Evolutionary conservation across 1,140 invertebrate species (phyloP).

Genomic region (Popillia japonica): DNA sequence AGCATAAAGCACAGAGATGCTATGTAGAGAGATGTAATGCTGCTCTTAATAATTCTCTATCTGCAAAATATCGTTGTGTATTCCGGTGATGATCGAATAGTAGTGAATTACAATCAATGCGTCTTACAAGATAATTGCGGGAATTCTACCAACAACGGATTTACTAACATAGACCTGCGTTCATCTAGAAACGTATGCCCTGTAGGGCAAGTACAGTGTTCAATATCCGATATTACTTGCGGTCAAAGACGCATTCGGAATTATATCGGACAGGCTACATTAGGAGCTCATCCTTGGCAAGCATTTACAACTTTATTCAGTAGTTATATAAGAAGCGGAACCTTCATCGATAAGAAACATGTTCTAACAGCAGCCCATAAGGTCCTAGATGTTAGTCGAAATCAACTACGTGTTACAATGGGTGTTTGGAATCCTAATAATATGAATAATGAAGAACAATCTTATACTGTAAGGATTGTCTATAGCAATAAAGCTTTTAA

Average conservation of each 20-base stretch:
- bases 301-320: constrained; percentile 53
- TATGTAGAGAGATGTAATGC: no score
- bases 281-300: constrained; percentile 56
- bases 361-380: constrained; percentile 58
- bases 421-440: constrained; percentile 46
- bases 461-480: constrained; percentile 49
- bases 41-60: no score
- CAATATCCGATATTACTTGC: constrained; percentile 39
- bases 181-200: constrained; percentile 27
- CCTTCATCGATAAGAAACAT: constrained; percentile 52
- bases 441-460: constrained; percentile 42
- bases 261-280: constrained; percentile 40
- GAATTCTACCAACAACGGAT: not conserved
- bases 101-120: no score
- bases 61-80: no score
- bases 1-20: no score
- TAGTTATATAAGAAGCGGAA: constrained; percentile 53
- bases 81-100: no score
- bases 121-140: no score
- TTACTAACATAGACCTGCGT: constrained; percentile 14
- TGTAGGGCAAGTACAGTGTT: constrained; percentile 33
- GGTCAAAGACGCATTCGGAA: constrained; percentile 45
- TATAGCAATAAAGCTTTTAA: constrained; percentile 60
- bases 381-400: constrained; percentile 46
- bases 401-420: constrained; percentile 47